Conservation (phyloP, 2,888 invertebrate species). For the Amaurobius ferox region DNA sequence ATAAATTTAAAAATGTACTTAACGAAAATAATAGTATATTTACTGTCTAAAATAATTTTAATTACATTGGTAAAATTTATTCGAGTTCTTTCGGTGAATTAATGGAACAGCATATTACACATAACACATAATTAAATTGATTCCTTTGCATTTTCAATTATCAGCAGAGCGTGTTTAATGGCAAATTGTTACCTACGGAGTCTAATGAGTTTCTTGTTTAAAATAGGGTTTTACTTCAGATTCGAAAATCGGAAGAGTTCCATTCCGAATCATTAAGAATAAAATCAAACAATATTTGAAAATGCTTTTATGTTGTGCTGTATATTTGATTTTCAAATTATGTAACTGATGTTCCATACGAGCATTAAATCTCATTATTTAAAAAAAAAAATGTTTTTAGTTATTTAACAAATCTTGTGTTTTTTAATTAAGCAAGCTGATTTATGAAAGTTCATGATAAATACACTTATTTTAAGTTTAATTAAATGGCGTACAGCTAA, state of each 20-base stretch:
- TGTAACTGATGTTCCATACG: too few species aligned
- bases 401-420: too few species aligned
- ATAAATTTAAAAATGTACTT: too few species aligned
- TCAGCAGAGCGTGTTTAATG: constrained; percentile 14
- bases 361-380: too few species aligned
- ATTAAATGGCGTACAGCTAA: too few species aligned
- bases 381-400: too few species aligned
- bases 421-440: too few species aligned
- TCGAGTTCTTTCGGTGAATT: neutral
- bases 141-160: constrained; percentile 14
- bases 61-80: neutral
- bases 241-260: neutral
- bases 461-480: too few species aligned
- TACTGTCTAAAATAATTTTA: neutral
- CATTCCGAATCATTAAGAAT: neutral
- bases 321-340: too few species aligned
- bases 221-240: constrained; percentile 1
- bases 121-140: constrained; percentile 3
- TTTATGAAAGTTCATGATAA: too few species aligned
- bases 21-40: neutral
- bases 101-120: constrained; percentile 12
- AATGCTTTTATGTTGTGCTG: neutral
- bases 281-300: neutral
- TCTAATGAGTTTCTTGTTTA: constrained; percentile 9
- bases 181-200: neutral